Base-by-base conservation (phyloP, 2,113 vertebrate genomes). In the Daphoenositta chrysoptera region DNA sequence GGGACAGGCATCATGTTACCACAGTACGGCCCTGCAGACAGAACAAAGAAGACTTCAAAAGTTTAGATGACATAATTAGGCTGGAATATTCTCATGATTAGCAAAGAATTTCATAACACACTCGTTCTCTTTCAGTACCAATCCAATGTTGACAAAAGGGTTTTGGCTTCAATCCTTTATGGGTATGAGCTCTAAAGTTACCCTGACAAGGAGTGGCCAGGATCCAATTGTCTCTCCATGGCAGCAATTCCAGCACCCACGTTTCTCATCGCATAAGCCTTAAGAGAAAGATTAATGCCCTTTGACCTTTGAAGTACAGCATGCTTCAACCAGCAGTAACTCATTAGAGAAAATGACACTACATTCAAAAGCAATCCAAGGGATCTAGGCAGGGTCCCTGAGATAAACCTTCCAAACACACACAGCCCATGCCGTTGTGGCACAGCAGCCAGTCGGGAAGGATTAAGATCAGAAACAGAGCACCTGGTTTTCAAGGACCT, bases 21-120 rank as follows among this genome's bases (percentile, higher is more conserved):
- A 94, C 99, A 99, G 77, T 98, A 99, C 0, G 98, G 98, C 80
- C 98, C 98, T 98, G 47, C 50, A 94, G 77, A 82, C 37, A 97
- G 91, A 97, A 97, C 91, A 97, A 79, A 94, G 87, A 66, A 83
- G 37, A 69, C 89, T 95, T 95, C 78, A 96, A 40, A 94, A 86
- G 76, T 80, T 93, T 57, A 93, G 24, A 56, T 40, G 39, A 89
- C 7, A 53, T 75, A 93, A 84, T 83, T 57, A 88, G 58, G 42
- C 40, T 70, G 69, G 45, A 45, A 72, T 68, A 86, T 28, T 83
- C 45, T 68, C 57, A 35, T 17, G 58, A 91, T 81, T 72, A 92
- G 31, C 22, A 48, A 54, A 54, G 51, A 77, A 81, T 87, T 95
- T 93, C 65, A 40, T 87, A 83, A 92, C 71, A 60, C 10, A 2